These are phyloP conservation scores for Amblyraja radiata DNA, from an alignment of 2,797 vertebrate genomes.

Conservation along the genomic window DNA sequence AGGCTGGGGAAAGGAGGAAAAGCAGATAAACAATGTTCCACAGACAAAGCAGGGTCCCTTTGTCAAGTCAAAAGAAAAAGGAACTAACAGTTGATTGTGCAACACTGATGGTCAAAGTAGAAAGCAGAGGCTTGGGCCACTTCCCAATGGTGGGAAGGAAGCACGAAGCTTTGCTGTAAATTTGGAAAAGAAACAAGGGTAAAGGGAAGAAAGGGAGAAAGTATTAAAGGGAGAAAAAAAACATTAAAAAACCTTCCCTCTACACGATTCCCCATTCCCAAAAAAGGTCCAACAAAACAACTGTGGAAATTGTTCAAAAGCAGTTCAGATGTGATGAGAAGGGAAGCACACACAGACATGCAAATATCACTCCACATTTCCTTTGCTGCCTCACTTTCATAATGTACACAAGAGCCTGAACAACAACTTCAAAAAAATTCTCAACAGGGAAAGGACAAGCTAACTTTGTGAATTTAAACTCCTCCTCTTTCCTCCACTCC, in stretches of 20 bases:
- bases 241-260: neutral
- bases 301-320: conserved; percentile 28
- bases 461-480: neutral
- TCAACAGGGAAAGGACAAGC: neutral
- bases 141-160: neutral
- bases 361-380: neutral
- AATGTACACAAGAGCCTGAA: neutral
- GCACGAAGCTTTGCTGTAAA: neutral
- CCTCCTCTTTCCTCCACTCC: neutral
- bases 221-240: neutral
- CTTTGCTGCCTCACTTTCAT: conserved; percentile 4
- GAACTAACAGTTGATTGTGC: neutral
- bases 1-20: neutral
- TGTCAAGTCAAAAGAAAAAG: neutral
- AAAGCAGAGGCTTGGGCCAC: neutral
- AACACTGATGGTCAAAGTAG: neutral
- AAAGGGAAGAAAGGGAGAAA: conserved; percentile 1
- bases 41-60: neutral
- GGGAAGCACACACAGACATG: conserved; percentile 33
- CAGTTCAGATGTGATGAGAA: conserved; percentile 34
- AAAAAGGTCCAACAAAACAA: neutral
- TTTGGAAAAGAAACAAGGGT: neutral
- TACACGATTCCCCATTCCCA: neutral
- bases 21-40: too few species aligned
- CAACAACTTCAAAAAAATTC: neutral